Conservation (phyloP, 1,140 invertebrate genomes). For the Diprion similis region DNA sequence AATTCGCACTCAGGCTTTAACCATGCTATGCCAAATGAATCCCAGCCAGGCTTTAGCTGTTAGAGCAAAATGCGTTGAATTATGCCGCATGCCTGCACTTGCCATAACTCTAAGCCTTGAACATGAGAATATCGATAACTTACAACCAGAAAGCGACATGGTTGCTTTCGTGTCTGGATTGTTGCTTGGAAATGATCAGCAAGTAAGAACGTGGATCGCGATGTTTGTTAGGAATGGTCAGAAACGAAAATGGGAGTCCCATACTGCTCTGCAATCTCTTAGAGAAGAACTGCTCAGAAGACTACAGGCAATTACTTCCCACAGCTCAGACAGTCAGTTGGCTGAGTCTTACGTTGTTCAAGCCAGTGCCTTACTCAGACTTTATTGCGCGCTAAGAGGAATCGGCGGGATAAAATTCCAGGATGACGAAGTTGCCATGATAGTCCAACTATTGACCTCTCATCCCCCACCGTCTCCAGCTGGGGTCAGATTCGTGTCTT, state of each 20-base stretch:
- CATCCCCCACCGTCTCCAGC: constrained; percentile 89
- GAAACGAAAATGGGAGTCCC: constrained; percentile 83
- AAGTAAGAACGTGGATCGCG: constrained; percentile 90
- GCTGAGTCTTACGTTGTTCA: constrained; percentile 77
- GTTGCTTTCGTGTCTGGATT: constrained; percentile 91
- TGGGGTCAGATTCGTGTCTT: constrained; percentile 90
- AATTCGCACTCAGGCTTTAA: constrained; percentile 76
- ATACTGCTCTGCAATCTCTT: constrained; percentile 75
- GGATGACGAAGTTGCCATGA: constrained; percentile 87
- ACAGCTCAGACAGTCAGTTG: constrained; percentile 64
- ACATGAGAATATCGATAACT: constrained; percentile 46
- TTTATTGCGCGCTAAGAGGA: constrained; percentile 92
- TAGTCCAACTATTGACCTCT: constrained; percentile 87
- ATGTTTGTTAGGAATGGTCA: constrained; percentile 90
- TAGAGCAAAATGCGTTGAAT: constrained; percentile 84
- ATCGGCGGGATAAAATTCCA: constrained; percentile 93
- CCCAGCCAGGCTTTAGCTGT: constrained; percentile 84
- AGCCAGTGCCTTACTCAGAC: constrained; percentile 79
- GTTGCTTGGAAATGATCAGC: constrained; percentile 88
- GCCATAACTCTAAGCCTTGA: constrained; percentile 81
- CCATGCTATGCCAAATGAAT: constrained; percentile 88
- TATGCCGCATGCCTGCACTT: constrained; percentile 88
- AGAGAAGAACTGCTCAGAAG: constrained; percentile 80
- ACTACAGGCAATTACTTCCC: constrained; percentile 68
- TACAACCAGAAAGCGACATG: constrained; percentile 59